These are phyloP conservation scores for Ostrea denselamellosa DNA, from an alignment of 1,140 invertebrate genomes.

Conservation along the genomic window DNA sequence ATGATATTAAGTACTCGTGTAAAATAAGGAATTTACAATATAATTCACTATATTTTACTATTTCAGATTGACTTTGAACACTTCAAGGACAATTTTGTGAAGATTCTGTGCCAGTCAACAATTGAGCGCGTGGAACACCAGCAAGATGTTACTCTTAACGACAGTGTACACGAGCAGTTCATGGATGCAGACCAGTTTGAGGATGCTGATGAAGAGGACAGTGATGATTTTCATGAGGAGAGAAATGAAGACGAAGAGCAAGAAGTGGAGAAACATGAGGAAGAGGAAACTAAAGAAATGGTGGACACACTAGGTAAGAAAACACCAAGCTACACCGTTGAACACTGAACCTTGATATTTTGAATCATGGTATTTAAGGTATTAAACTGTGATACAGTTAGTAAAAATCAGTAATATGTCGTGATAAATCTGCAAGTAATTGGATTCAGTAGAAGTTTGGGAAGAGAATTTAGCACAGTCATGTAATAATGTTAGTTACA, in stretches of 20 bases:
- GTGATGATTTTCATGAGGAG: constrained; percentile 26
- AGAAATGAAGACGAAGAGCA: background rate
- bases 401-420: too few relatives aligned
- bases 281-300: constrained; percentile 22
- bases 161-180: background rate
- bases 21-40: too few relatives aligned
- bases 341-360: too few relatives aligned
- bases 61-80: constrained; percentile 50
- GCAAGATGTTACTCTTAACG: background rate
- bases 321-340: too few relatives aligned
- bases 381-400: too few relatives aligned
- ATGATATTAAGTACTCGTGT: too few relatives aligned
- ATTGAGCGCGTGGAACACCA: constrained; percentile 40
- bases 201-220: constrained; percentile 45
- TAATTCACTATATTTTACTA: background rate
- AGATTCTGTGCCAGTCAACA: constrained; percentile 48
- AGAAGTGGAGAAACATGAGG: constrained; percentile 17
- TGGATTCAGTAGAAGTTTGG: too few relatives aligned
- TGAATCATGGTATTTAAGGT: too few relatives aligned
- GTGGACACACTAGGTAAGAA: background rate
- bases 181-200: constrained; percentile 24
- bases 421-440: too few relatives aligned
- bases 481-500: too few relatives aligned
- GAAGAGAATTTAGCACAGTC: too few relatives aligned
- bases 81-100: constrained; percentile 52